phyloP scores from a whole-genome alignment of 2,113 vertebrate species.

The Garra rufa region DNA sequence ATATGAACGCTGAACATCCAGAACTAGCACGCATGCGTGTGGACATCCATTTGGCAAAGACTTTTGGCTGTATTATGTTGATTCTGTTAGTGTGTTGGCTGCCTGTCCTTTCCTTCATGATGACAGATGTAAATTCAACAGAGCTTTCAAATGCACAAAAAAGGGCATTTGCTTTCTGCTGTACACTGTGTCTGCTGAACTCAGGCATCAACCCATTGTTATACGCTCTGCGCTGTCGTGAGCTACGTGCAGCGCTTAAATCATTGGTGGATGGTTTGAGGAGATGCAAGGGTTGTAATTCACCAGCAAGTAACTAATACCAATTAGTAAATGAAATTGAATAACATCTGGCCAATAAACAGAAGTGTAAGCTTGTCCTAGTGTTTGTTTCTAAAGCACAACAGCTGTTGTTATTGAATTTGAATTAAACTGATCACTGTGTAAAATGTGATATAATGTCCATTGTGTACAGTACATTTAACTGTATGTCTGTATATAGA shows the following conservation, averaged over 20 bases:
- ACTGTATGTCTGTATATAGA: background rate
- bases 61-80: conserved; percentile 82
- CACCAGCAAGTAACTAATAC: background rate
- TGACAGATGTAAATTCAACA: conserved; percentile 73
- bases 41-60: conserved; percentile 88
- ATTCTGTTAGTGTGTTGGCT: conserved; percentile 87
- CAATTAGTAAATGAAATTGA: background rate
- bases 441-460: background rate
- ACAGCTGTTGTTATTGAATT: background rate
- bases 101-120: conserved; percentile 83
- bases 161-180: conserved; percentile 87
- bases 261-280: conserved; percentile 4
- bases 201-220: conserved; percentile 89
- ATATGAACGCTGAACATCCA: conserved; percentile 73
- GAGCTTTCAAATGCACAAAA: conserved; percentile 67
- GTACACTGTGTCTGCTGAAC: conserved; percentile 89
- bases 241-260: conserved; percentile 72
- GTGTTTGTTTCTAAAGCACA: background rate
- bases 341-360: background rate
- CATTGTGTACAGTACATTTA: background rate
- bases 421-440: background rate
- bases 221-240: conserved; percentile 85
- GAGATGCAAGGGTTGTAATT: background rate
- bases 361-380: background rate
- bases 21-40: conserved; percentile 80